A percentile compares a stretch with the other conserved stretches of the same genome.
Conservation (phyloP, 2,113 vertebrate species). For the Oreocharis arfaki region DNA sequence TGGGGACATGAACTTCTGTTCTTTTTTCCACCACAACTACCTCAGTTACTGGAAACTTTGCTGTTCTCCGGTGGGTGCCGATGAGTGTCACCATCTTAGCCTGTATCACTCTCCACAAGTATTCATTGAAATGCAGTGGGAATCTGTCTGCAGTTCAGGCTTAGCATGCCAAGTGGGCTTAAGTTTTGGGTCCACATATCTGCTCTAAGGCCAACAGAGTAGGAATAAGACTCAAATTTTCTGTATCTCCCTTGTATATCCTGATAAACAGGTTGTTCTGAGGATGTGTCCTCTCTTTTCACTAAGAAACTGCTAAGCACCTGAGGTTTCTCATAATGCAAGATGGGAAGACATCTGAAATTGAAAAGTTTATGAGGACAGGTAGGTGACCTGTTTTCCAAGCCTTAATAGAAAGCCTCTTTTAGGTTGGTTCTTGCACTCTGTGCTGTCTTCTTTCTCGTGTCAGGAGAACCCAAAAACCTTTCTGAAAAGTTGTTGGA, state of each 20-base stretch:
- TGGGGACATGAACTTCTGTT: background rate
- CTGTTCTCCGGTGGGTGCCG: fast-evolving
- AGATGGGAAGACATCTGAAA: background rate
- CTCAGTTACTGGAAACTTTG: background rate
- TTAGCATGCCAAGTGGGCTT: background rate
- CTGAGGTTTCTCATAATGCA: background rate
- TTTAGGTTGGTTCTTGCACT: background rate
- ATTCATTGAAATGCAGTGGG: background rate
- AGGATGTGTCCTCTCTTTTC: background rate
- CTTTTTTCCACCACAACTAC: background rate
- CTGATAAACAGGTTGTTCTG: background rate
- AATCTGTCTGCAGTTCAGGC: background rate
- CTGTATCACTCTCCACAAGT: fast-evolving
- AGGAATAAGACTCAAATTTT: background rate
- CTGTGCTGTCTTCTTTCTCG: background rate
- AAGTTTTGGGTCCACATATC: background rate
- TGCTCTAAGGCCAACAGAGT: background rate
- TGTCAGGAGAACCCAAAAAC: background rate
- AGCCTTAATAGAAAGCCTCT: background rate
- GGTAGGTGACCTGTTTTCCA: background rate
- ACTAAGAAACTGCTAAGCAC: background rate
- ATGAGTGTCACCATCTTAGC: background rate
- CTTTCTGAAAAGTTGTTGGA: background rate
- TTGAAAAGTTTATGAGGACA: background rate
- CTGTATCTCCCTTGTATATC: background rate